Base-by-base conservation (phyloP, 2,797 vertebrate genomes). In the Ciconia nigra region DNA sequence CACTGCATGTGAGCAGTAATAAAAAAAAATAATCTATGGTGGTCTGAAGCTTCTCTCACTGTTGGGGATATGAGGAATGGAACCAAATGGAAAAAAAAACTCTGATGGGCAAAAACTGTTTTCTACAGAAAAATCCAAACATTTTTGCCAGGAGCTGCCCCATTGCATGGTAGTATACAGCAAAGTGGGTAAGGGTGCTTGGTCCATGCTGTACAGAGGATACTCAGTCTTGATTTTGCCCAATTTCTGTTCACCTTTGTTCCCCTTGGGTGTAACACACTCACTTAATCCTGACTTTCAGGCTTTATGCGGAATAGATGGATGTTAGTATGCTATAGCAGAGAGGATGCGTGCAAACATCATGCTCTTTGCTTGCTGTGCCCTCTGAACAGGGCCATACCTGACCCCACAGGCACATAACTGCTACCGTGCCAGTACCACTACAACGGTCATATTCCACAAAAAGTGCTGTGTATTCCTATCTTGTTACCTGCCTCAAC, bases 161-260 rank as follows among this genome's bases (percentile, higher is more conserved):
- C 17, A 15, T 12, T 69, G 4, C 6, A 16, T 35, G 4, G 33
- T 4, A 59, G 4, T 18, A 12, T 6, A 19, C 6, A 73, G 12
- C 5, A 29, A 69, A 49, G 2, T 18, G 10, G 3, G 16, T 33
- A 71, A 74, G 29, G 4, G 14, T 70, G 12, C 7, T 51, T 39
- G 16, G 11, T 44, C 15, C 0, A 0, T 52, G 28, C 19, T 33
- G 14, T 47, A 59, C 0, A 1, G 20, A 49, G 9, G 9, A 3
- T 7, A 37, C 10, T 35, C 5, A 5, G 5, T n/a, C 18, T 33
- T 57, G 35, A 33, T 47, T 90, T 73, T 83, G 24, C 20, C 11
- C 8, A 19, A 0, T 52, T 85, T 79, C 17, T 70, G 5, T 66
- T 41, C 16, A 51, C 10, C 2, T 86, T 81, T 62, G 3, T 47